Conservation (phyloP, 92 coral and sea anemone species). For the Heteractis magnifica region DNA sequence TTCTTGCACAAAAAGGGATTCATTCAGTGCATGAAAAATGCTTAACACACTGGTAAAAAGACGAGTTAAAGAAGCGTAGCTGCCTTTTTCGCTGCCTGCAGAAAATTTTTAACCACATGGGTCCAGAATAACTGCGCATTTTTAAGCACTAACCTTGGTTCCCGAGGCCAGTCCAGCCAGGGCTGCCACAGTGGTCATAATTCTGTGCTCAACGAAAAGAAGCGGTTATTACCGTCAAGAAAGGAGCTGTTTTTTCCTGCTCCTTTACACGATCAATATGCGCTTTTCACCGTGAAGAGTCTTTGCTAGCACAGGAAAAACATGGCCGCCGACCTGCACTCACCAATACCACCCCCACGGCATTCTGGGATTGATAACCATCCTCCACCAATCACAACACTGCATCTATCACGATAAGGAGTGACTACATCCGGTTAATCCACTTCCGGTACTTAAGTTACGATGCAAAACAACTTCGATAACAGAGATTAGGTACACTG, state of each 20-base stretch:
- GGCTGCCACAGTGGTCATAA: slow-evolving; percentile 96
- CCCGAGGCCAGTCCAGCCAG: slow-evolving; percentile 91
- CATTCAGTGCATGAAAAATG: not conserved
- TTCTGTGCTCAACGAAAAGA: slow-evolving; percentile 54
- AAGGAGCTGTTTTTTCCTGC: slow-evolving; percentile 15
- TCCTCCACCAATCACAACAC: slow-evolving; percentile 40
- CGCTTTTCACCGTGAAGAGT: not conserved
- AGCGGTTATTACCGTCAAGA: slow-evolving; percentile 33
- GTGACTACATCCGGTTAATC: not conserved
- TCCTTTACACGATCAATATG: slow-evolving; percentile 12
- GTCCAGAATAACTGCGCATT: slow-evolving; percentile 22
- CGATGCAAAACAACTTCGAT: not conserved
- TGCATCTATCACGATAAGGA: not conserved
- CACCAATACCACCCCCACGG: slow-evolving; percentile 58
- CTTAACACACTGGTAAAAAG: slow-evolving; percentile 2
- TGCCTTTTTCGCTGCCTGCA: slow-evolving; percentile 67
- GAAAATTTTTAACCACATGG: slow-evolving; percentile 15
- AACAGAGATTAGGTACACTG: not conserved
- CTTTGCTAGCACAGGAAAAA: slow-evolving; percentile 73
- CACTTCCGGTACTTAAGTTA: slow-evolving; percentile 18
- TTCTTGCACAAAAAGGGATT: not conserved
- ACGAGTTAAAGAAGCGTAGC: not conserved
- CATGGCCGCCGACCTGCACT: slow-evolving; percentile 82
- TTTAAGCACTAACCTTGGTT: slow-evolving; percentile 59
- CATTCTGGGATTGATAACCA: slow-evolving; percentile 65